Conservation (phyloP, 2,888 invertebrate species). For the Sesia bembeciformis region DNA sequence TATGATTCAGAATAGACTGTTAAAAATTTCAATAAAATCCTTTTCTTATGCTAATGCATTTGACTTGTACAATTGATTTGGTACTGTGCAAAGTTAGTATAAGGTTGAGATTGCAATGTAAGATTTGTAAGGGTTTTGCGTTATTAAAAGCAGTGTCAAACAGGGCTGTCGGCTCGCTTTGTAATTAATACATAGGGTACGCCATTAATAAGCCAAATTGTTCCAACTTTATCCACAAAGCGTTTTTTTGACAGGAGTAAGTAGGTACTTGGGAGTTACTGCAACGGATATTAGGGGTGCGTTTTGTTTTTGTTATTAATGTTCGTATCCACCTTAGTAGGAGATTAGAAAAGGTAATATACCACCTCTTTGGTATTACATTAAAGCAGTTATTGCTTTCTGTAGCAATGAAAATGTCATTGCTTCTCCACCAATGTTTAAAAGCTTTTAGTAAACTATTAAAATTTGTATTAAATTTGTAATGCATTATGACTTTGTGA, state of each 20-base stretch:
- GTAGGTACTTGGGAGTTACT: not conserved
- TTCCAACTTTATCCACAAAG: slow-evolving; percentile 38
- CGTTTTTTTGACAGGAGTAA: slow-evolving; percentile 6
- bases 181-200: slow-evolving; percentile 66
- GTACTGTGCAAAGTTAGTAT: slow-evolving; percentile 12
- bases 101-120: slow-evolving; percentile 17
- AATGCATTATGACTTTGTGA: too few species aligned
- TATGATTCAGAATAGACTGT: slow-evolving; percentile 18
- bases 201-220: slow-evolving; percentile 65
- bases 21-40: slow-evolving; percentile 7
- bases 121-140: slow-evolving; percentile 45
- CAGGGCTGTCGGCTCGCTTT: slow-evolving; percentile 54
- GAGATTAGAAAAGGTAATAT: too few species aligned
- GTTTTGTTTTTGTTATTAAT: not conserved
- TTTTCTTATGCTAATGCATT: slow-evolving; percentile 51
- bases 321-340: too few species aligned
- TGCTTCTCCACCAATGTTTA: too few species aligned
- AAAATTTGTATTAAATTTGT: too few species aligned
- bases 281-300: not conserved
- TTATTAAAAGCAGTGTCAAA: slow-evolving; percentile 50
- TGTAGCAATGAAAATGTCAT: too few species aligned
- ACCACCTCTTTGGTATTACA: too few species aligned
- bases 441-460: too few species aligned
- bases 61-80: slow-evolving; percentile 16
- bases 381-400: too few species aligned